Evolutionary conservation across 1,140 invertebrate genomes (phyloP), one percentile per base, ranked within the genome.

Genomic region (Brevipalpus yothersi): DNA sequence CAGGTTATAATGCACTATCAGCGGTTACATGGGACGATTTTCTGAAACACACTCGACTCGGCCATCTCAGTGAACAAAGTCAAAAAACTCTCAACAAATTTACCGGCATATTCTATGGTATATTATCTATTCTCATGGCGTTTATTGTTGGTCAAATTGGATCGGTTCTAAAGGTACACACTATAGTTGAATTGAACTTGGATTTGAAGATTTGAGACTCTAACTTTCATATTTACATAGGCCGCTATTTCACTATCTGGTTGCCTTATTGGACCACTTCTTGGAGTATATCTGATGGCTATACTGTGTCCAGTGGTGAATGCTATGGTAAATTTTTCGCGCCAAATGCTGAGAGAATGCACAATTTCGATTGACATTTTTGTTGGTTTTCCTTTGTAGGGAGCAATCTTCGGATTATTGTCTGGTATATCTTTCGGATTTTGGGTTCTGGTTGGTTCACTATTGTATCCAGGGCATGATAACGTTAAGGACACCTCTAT

Each of bases 271-370:
- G 84, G 84, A 49, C 82, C 83, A 39, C 70, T 86, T 2, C 71
- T 86, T 1, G 82, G 82, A 5, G 74, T 85, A 8, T 86, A 86
- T 66, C 79, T 80, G 2, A 72, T 86, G 42, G 84, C 83, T 57
- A 79, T 86, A 70, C 81, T 85, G 65, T 78, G 82, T 51, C 83
- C 83, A 0, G 77, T 75, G 71, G 77, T 79, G 0, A 84, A 84
- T 66, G 72, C 79, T 12, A 75, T 72, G 66, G 81, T 82, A 58
- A 58, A 42, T 53, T 10, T 56, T 41, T 41, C n/a, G 2, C 3
- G 10, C n/a, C 31, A 56, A 40, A 39, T 41, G 40, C 1, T 23
- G 9, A 39, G 13, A 13, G 21, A n/a, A 13, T 45, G 3, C 8
- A 12, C 2, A 8, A 45, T 45, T 17, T 8, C 8, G 1, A 15